Conservation (phyloP, 2,113 vertebrate species). For the Heptranchias perlo region DNA sequence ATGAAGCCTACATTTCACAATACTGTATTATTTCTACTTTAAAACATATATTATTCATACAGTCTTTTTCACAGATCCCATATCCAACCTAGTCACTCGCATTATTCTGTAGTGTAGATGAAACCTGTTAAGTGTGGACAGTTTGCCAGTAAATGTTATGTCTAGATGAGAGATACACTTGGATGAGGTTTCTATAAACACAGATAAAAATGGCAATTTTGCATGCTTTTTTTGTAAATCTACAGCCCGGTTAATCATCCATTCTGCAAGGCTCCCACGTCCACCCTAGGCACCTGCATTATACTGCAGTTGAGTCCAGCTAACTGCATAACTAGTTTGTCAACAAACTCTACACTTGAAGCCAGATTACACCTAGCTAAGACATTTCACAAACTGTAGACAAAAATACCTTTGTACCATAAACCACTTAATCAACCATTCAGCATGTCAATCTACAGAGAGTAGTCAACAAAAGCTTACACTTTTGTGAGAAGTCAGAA, state of each 20-base stretch:
- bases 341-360: background rate
- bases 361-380: background rate
- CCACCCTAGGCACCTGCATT: background rate
- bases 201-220: background rate
- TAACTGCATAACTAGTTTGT: too few species aligned
- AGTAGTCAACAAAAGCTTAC: background rate
- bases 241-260: background rate
- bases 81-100: background rate
- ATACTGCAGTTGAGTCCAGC: background rate
- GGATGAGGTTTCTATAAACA: background rate
- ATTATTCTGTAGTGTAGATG: background rate
- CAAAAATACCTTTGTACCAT: background rate
- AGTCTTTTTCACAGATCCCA: background rate
- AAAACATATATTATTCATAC: background rate
- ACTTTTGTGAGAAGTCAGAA: background rate
- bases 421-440: background rate
- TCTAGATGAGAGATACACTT: background rate
- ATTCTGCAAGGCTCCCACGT: background rate
- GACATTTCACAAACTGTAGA: background rate
- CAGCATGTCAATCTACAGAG: background rate
- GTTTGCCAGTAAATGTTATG: background rate
- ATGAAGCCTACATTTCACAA: background rate
- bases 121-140: background rate
- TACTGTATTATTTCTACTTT: background rate
- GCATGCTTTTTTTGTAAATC: background rate